Conservation (phyloP, 2,888 invertebrate species). For the Acholoe squamosa region DNA sequence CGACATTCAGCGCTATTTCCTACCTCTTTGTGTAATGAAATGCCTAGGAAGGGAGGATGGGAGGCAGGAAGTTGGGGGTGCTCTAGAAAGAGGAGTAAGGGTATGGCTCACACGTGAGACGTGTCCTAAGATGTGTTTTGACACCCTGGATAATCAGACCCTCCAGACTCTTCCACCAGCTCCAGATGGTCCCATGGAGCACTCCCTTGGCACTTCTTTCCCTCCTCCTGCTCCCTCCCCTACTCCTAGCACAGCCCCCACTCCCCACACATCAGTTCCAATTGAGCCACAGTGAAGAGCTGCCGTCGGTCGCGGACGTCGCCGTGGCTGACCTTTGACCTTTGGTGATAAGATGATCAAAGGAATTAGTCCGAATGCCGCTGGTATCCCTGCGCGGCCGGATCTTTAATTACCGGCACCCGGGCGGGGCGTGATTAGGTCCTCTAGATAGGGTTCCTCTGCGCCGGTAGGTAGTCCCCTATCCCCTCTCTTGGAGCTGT, state of each 20-base stretch:
- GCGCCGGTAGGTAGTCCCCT: background rate
- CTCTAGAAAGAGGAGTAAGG: background rate
- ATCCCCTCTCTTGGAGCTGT: background rate
- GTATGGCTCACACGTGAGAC: slow-evolving; percentile 15
- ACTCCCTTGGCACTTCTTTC: background rate
- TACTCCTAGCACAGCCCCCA: background rate
- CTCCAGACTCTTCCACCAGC: slow-evolving; percentile 42
- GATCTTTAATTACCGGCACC: slow-evolving; percentile 52
- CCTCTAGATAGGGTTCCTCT: slow-evolving; percentile 2
- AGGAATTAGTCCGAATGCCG: slow-evolving; percentile 48
- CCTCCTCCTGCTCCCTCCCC: background rate
- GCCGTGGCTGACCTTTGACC: slow-evolving; percentile 44
- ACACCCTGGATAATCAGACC: slow-evolving; percentile 61
- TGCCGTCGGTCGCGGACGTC: background rate
- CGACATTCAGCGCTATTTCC: background rate
- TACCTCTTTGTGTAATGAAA: background rate
- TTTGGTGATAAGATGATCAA: slow-evolving; percentile 58
- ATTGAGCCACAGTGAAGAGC: background rate
- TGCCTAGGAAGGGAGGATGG: background rate
- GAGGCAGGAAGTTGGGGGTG: slow-evolving; percentile 2
- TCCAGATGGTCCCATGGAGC: slow-evolving; percentile 45
- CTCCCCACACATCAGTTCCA: background rate
- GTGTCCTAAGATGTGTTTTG: slow-evolving; percentile 53
- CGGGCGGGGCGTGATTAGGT: slow-evolving; percentile 52
- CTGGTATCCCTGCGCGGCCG: slow-evolving; percentile 46